Percentiles rank a stretch among this genome's conserved stretches.
These are phyloP conservation scores for Platygyra sinensis DNA, from an alignment of 64 coral and sea anemone species.

Conservation along the genomic window DNA sequence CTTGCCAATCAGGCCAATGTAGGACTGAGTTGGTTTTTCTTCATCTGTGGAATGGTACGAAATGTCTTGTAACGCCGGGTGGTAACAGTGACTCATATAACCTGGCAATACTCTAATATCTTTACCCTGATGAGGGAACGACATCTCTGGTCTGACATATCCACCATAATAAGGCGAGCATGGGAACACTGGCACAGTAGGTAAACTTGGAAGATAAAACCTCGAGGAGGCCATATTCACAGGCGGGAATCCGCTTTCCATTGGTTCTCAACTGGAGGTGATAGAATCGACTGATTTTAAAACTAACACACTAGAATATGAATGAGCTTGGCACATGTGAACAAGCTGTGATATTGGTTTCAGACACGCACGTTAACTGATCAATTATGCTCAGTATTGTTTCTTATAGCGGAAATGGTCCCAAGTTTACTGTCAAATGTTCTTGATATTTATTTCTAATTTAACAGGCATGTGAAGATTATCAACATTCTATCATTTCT, in stretches of 20 bases:
- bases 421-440: background rate
- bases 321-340: background rate
- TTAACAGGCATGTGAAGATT: background rate
- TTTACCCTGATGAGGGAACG: background rate
- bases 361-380: background rate
- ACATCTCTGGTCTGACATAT: background rate
- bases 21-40: conserved; percentile 66
- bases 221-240: background rate
- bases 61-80: background rate
- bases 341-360: conserved; percentile 1
- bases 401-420: background rate
- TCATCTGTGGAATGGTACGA: conserved; percentile 28
- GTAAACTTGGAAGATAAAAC: background rate
- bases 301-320: background rate
- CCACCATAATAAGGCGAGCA: background rate
- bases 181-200: background rate
- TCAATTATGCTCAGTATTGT: background rate
- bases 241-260: background rate
- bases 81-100: background rate
- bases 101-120: background rate
- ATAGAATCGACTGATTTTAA: background rate
- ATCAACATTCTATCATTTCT: background rate
- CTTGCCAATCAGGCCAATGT: conserved; percentile 60
- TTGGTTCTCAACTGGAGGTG: background rate
- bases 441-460: background rate